These are phyloP conservation scores for Notothenia coriiceps DNA, from an alignment of 2,113 vertebrate species.

Conservation along the genomic window DNA sequence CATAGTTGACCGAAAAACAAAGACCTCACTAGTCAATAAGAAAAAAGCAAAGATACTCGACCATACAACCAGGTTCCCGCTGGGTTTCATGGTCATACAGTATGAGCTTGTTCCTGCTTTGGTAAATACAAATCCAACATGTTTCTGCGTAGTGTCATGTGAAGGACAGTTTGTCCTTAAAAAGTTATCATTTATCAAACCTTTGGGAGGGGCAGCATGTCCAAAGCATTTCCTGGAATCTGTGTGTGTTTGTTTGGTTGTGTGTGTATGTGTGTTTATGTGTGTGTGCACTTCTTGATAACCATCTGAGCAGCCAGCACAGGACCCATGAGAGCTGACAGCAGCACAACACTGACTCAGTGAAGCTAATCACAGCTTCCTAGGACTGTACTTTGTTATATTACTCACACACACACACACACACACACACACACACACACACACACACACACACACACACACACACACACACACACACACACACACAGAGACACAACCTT, in stretches of 20 bases:
- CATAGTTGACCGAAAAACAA: not conserved
- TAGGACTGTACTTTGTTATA: conserved; percentile 27
- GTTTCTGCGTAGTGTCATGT: not conserved
- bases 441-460: too few species aligned
- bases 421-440: too few species aligned
- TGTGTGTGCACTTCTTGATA: conserved; percentile 40
- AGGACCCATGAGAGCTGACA: conserved; percentile 73
- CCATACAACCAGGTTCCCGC: not conserved
- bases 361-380: conserved; percentile 62
- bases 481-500: conserved; percentile 24
- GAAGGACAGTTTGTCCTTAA: conserved; percentile 28
- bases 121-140: not conserved
- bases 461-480: not conserved
- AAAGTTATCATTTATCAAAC: conserved; percentile 12
- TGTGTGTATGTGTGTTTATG: conserved; percentile 29
- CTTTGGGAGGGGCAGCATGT: conserved; percentile 36
- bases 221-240: conserved; percentile 58
- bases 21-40: not conserved
- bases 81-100: not conserved
- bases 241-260: conserved; percentile 13
- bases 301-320: conserved; percentile 44
- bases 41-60: not conserved
- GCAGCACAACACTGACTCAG: conserved; percentile 51
- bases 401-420: not conserved
- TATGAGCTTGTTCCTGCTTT: not conserved